phyloP scores from a whole-genome alignment of 1,140 invertebrate species.

The Drosophila serrata region DNA sequence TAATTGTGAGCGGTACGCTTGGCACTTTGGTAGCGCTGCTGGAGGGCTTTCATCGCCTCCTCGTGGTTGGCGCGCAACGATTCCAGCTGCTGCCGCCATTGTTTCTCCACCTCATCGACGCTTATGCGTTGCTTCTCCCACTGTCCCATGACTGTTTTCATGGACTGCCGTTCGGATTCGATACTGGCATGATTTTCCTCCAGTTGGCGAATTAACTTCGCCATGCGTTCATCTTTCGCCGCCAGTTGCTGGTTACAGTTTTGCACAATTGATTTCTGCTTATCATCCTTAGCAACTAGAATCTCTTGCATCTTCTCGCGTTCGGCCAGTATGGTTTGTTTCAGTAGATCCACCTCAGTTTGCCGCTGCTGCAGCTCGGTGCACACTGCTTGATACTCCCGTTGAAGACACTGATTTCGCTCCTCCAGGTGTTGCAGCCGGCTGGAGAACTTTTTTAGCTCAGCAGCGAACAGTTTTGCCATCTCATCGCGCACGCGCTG shows the following conservation, averaged over 20 bases:
- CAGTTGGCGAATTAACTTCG: conserved; percentile 55
- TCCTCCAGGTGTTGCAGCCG: conserved; percentile 86
- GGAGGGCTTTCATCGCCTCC: conserved; percentile 79
- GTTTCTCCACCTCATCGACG: conserved; percentile 62
- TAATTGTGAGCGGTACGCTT: conserved; percentile 87
- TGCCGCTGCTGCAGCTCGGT: conserved; percentile 73
- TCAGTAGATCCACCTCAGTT: conserved; percentile 86
- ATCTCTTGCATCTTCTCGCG: conserved; percentile 86
- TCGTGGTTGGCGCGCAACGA: conserved; percentile 56
- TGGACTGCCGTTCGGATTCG: conserved; percentile 75
- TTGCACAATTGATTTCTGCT: conserved; percentile 61
- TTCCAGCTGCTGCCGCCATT: conserved; percentile 68
- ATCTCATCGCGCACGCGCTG: conserved; percentile 87
- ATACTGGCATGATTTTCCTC: conserved; percentile 76
- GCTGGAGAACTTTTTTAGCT: conserved; percentile 86
- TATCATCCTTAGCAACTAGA: conserved; percentile 85
- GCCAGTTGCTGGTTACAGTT: conserved; percentile 69
- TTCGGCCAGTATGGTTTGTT: conserved; percentile 87
- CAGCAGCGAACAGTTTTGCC: conserved; percentile 87
- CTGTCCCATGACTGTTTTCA: conserved; percentile 80
- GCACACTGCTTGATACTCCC: conserved; percentile 86
- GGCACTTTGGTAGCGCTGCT: conserved; percentile 87
- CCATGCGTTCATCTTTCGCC: conserved; percentile 59
- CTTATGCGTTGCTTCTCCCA: conserved; percentile 76
- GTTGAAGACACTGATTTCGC: conserved; percentile 85